Conservation (phyloP, 2,888 invertebrate genomes). For the Lamellibrachia columna region DNA sequence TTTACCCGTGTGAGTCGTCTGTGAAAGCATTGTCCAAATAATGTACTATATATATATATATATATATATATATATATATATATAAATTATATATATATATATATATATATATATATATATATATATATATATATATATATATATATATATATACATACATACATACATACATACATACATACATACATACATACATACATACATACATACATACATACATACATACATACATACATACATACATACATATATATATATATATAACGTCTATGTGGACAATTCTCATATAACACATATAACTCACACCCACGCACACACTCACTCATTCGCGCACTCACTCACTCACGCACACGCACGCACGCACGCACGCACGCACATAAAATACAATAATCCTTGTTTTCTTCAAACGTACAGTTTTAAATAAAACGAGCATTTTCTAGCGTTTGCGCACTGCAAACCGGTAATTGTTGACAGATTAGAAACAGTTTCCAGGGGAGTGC, state of each 20-base stretch:
- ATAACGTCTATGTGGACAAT: neutral
- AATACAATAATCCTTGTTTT: neutral
- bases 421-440: neutral
- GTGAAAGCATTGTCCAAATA: neutral
- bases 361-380: neutral
- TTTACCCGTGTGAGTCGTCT: neutral
- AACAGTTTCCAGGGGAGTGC: neutral
- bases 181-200: neutral
- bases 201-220: no score
- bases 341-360: neutral
- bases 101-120: no score
- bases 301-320: neutral
- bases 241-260: neutral
- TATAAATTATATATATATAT: neutral
- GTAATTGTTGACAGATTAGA: constrained; percentile 16
- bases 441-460: neutral
- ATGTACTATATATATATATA: no score
- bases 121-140: no score
- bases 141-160: neutral
- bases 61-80: neutral
- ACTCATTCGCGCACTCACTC: neutral
- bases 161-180: neutral
- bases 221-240: neutral
- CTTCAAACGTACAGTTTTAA: neutral
- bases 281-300: neutral